A percentile compares a stretch with the other conserved stretches of the same genome.
Conservation (phyloP, 2,888 invertebrate species). For the Lasioglossum morio region DNA sequence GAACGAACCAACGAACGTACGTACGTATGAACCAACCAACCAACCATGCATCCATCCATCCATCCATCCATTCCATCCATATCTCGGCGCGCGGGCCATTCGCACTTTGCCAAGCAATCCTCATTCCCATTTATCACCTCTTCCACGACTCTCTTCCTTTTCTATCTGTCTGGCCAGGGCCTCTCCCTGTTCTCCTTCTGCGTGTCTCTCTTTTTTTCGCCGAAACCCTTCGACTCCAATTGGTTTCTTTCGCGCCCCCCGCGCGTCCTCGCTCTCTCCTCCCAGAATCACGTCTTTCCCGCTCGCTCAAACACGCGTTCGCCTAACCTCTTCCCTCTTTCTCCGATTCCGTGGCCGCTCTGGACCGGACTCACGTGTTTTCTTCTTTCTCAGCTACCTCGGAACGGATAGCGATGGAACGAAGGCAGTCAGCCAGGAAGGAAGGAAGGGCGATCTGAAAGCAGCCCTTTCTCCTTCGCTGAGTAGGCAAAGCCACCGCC, state of each 20-base stretch:
- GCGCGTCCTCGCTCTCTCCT: slow-evolving; percentile 38
- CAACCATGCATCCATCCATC: slow-evolving; percentile 54
- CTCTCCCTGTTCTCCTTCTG: slow-evolving; percentile 54
- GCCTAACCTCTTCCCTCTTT: slow-evolving; percentile 26
- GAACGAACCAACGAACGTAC: not conserved
- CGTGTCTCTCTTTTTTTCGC: slow-evolving; percentile 52
- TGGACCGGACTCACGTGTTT: slow-evolving; percentile 60
- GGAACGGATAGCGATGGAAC: slow-evolving; percentile 14
- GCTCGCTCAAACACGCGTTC: slow-evolving; percentile 13
- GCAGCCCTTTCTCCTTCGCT: slow-evolving; percentile 40
- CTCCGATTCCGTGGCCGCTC: slow-evolving; percentile 25
- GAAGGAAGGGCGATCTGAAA: slow-evolving; percentile 44
- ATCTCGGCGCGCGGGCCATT: slow-evolving; percentile 74
- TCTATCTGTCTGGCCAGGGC: slow-evolving; percentile 68
- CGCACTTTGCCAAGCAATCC: slow-evolving; percentile 83
- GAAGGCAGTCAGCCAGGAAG: not conserved
- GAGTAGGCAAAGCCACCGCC: slow-evolving; percentile 49
- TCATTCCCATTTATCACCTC: slow-evolving; percentile 83
- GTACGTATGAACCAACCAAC: not conserved
- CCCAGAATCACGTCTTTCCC: slow-evolving; percentile 17
- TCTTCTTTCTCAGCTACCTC: slow-evolving; percentile 68
- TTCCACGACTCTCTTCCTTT: slow-evolving; percentile 72
- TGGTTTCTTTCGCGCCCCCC: slow-evolving; percentile 74
- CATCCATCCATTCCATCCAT: slow-evolving; percentile 69
- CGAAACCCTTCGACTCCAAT: slow-evolving; percentile 78